Conservation (phyloP, 2,113 vertebrate genomes). For the Halichoeres trimaculatus region DNA sequence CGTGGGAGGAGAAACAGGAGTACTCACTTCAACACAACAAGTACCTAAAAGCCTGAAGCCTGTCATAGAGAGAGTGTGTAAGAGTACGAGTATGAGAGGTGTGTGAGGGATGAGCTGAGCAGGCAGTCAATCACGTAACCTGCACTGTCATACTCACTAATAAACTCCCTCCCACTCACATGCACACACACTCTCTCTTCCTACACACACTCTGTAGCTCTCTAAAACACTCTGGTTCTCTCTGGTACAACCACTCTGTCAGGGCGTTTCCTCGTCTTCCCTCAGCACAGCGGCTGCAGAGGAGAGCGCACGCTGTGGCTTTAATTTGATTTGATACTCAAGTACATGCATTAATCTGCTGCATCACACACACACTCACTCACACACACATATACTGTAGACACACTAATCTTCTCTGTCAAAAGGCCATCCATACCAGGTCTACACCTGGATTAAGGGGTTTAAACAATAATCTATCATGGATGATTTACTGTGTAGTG, state of each 20-base stretch:
- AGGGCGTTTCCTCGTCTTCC: slow-evolving; percentile 56
- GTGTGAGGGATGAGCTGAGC: slow-evolving; percentile 30
- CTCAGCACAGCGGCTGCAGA: slow-evolving; percentile 36
- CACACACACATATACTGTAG: background rate
- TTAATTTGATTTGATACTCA: slow-evolving; percentile 48
- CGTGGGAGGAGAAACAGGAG: slow-evolving; percentile 38
- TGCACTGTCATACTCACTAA: slow-evolving; percentile 49
- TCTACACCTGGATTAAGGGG: slow-evolving; percentile 62
- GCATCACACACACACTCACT: slow-evolving; percentile 32
- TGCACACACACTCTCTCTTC: background rate
- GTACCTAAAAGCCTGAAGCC: slow-evolving; percentile 28
- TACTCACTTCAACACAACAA: slow-evolving; percentile 37
- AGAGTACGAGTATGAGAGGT: slow-evolving; percentile 4
- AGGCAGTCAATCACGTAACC: slow-evolving; percentile 42
- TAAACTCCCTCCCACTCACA: slow-evolving; percentile 22
- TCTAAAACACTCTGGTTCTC: slow-evolving; percentile 9
- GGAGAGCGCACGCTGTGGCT: slow-evolving; percentile 16
- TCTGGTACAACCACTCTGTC: slow-evolving; percentile 9
- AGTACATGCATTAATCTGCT: slow-evolving; percentile 61
- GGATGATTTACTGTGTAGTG: slow-evolving; percentile 46
- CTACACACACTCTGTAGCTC: background rate
- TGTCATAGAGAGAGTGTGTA: background rate
- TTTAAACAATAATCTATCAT: slow-evolving; percentile 55
- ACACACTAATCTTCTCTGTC: slow-evolving; percentile 56
- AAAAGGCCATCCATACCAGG: slow-evolving; percentile 53